Evolutionary conservation across 1,140 invertebrate genomes (phyloP), one percentile per base, ranked within the genome.

Genomic region (Wasmannia auropunctata): DNA sequence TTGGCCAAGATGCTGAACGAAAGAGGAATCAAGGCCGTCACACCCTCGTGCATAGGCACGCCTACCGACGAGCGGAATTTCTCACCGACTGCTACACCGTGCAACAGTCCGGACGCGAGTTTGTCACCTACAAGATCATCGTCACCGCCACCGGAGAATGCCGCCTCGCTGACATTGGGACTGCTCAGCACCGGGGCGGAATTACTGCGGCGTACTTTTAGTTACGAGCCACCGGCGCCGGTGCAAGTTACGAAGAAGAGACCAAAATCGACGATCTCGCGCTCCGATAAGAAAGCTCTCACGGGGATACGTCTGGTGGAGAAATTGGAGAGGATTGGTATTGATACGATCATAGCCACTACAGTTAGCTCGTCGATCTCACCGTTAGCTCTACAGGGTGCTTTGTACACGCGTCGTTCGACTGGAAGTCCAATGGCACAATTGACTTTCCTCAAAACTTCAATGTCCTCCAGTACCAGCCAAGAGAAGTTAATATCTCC

Each of bases 1-100:
- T 93, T 98, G 8, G 98, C 98, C 1, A 97, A 97, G 87, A 97
- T 98, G 95, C 94, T 98, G 11, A 97, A 98, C 84, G 98, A 98
- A 92, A 95, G 98, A 86, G 97, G 97, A 49, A 97, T 98, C 67
- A 97, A 97, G 92, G 97, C 97, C 60, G 96, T 96, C 0, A 97
- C 96, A 25, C 96, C 96, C 65, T 97, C 96, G 28, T 96, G 96
- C 14, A 65, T 81, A 16, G 75, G 56, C 25, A 97, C 97, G 1
- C 97, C 97, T 1, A 96, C 96, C 86, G 96, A 96, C 5, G 92
- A 95, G 1, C 95, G 95, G 2, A 97, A 97, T 90, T 96, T 96
- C 86, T 97, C 97, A 2, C 97, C 98, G 5, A 98, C 98, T 0
- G 97, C 98, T 0, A 98, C 98, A 19, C 98, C 98, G 3, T 98